Evolutionary conservation across 1,140 invertebrate genomes (phyloP).

Genomic region (Hylaeus anthracinus): DNA sequence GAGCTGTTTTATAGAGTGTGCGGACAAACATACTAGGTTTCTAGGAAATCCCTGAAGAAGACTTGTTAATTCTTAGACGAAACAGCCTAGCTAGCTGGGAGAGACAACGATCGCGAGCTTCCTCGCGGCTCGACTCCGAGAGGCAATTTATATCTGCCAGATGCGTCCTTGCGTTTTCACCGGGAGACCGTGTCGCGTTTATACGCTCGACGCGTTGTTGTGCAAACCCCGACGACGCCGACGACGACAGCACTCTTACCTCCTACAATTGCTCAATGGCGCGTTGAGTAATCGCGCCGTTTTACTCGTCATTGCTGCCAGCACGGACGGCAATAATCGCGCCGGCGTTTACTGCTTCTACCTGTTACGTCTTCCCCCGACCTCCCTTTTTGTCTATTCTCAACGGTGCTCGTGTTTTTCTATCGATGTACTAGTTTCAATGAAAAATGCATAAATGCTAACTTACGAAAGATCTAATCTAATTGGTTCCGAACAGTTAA

Average conservation of each 20-base stretch:
- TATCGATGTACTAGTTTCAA: neutral
- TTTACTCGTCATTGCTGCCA: conserved; percentile 44
- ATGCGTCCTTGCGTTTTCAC: conserved; percentile 51
- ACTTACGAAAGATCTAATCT: no score
- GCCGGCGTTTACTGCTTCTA: conserved; percentile 56
- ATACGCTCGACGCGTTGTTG: conserved; percentile 40
- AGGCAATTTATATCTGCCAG: conserved; percentile 42
- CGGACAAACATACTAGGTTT: no score
- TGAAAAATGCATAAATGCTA: no score
- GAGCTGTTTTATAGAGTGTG: no score
- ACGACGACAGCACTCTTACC: conserved; percentile 27
- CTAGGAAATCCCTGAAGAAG: neutral
- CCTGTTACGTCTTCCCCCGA: conserved; percentile 44
- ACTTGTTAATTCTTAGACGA: neutral
- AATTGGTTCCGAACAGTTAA: no score
- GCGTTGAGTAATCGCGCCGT: conserved; percentile 55
- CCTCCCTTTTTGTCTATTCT: conserved; percentile 20
- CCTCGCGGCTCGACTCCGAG: neutral
- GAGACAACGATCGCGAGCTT: neutral
- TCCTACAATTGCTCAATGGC: conserved; percentile 60
- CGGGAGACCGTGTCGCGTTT: conserved; percentile 7
- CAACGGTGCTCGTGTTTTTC: neutral
- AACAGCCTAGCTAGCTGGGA: no score
- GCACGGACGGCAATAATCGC: conserved; percentile 54
- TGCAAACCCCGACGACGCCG: conserved; percentile 45